Evolutionary conservation across 2,888 invertebrate species (phyloP), one percentile per base, ranked within the genome.

Genomic region (Brachylomia viminalis): DNA sequence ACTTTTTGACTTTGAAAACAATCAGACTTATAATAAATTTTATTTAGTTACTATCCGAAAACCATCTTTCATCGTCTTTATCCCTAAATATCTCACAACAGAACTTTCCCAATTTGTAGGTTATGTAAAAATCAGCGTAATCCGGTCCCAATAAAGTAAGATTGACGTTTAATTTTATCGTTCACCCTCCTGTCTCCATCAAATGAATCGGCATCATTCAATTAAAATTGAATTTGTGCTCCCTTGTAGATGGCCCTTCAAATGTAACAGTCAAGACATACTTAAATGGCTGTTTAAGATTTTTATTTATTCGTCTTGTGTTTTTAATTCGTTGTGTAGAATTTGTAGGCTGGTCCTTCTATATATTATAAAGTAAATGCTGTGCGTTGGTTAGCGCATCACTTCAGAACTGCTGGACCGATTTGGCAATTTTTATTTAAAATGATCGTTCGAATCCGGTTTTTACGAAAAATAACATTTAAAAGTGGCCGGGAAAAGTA

Each of bases 141-240:
- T 85, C 80, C 73, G 59, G 75, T 72, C 70, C 69, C 74, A 49
- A 75, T 79, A 88, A 86, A 88, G 80, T 85, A 86, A 90, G 90
- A 91, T 93, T 93, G 92, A 88, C 86, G 86, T 85, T 89, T 88
- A 88, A 91, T 90, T 90, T 90, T 86, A 91, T 90, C 90, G 90
- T 88, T 86, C 88, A 85, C 90, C 77, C 91, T 90, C 90, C 93
- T 90, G 92, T 92, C 92, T 92, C 91, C 91, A 92, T 93, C 92
- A 90, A 92, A 91, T 91, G 92, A 91, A 91, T 93, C 91, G 92
- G 91, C 92, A 92, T 91, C 90, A 91, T 92, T 94, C 94, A 94
- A 95, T 95, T 95, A 95, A 94, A 93, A 93, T 94, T 92, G 90
- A 94, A 94, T 95, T 94, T 93, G 92, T 91, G 90, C 86, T 90